Conservation (phyloP, 2,797 vertebrate species). For the Pempheris klunzingeri region DNA sequence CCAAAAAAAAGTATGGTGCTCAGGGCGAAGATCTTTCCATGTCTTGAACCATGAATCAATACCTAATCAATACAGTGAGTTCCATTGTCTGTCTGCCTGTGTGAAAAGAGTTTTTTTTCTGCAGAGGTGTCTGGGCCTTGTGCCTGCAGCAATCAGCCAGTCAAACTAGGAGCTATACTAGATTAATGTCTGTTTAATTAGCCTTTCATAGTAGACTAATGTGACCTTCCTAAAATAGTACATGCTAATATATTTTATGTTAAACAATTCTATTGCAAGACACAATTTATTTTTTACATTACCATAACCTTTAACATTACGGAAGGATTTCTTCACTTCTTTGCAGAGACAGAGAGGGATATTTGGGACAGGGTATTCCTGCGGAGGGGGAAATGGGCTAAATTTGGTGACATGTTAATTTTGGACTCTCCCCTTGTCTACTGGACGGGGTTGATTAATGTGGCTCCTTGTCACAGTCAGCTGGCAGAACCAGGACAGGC, state of each 20-base stretch:
- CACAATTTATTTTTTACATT: not conserved
- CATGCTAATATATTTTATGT: slow-evolving; percentile 31
- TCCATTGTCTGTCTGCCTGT: slow-evolving; percentile 52
- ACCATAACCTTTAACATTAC: slow-evolving; percentile 17
- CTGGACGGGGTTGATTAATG: slow-evolving; percentile 78
- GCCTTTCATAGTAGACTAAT: slow-evolving; percentile 39
- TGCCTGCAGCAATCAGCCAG: slow-evolving; percentile 44
- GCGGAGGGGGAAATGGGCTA: slow-evolving; percentile 55
- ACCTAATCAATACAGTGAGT: slow-evolving; percentile 58
- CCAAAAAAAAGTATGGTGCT: slow-evolving; percentile 32
- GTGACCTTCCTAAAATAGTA: slow-evolving; percentile 41
- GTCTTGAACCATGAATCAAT: slow-evolving; percentile 66
- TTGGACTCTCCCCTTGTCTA: slow-evolving; percentile 68
- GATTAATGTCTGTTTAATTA: slow-evolving; percentile 55
- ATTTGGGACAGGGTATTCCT: slow-evolving; percentile 72
- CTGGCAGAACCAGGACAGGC: slow-evolving; percentile 77
- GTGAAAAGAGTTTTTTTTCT: slow-evolving; percentile 35
- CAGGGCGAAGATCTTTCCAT: slow-evolving; percentile 45
- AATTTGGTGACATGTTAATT: slow-evolving; percentile 74
- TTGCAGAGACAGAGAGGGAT: not conserved
- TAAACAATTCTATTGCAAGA: slow-evolving; percentile 17
- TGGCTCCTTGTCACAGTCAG: slow-evolving; percentile 65
- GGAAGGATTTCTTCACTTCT: slow-evolving; percentile 11
- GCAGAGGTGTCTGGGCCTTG: slow-evolving; percentile 28
- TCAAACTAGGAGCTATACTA: slow-evolving; percentile 19